Percentiles rank a stretch among this genome's conserved stretches.
Evolutionary conservation across 2,797 vertebrate genomes (phyloP).

Genomic region (Denticeps clupeoides): DNA sequence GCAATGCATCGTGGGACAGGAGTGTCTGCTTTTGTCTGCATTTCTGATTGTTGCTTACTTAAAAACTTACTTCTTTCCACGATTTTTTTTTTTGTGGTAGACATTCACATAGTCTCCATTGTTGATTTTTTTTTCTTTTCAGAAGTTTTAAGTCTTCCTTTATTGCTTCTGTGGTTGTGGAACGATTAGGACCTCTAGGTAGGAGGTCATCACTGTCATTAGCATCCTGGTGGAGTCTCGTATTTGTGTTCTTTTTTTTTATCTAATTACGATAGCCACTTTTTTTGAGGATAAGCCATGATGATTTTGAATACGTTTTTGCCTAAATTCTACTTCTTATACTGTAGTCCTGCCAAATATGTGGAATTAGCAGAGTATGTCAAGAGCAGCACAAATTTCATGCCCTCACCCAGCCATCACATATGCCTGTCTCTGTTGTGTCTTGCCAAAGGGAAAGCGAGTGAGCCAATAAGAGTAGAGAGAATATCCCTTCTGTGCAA

Average conservation of each 20-base stretch:
- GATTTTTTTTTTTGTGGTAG: slow-evolving; percentile 48
- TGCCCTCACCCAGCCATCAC: slow-evolving; percentile 18
- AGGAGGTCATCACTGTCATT: slow-evolving; percentile 47
- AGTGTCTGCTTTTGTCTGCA: slow-evolving; percentile 52
- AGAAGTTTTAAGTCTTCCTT: slow-evolving; percentile 61
- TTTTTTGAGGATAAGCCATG: slow-evolving; percentile 68
- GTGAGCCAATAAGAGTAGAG: slow-evolving; percentile 28
- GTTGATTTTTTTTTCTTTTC: too few relatives aligned
- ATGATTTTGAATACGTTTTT: slow-evolving; percentile 61
- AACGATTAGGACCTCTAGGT: slow-evolving; percentile 53
- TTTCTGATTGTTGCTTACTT: slow-evolving; percentile 49
- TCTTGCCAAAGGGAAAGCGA: slow-evolving; percentile 56
- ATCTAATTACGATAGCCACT: slow-evolving; percentile 44
- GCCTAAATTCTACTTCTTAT: slow-evolving; percentile 54
- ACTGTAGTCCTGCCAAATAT: slow-evolving; percentile 36
- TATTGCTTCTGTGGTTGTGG: slow-evolving; percentile 56
- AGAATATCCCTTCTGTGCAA: slow-evolving; percentile 17
- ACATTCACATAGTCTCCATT: slow-evolving; percentile 48
- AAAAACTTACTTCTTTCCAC: slow-evolving; percentile 34
- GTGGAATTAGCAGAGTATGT: slow-evolving; percentile 38
- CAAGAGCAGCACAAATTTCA: slow-evolving; percentile 41
- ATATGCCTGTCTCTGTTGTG: slow-evolving; percentile 24
- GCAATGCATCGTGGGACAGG: slow-evolving; percentile 69
- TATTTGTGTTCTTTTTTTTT: slow-evolving; percentile 26
- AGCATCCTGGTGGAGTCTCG: slow-evolving; percentile 41